Evolutionary conservation across 2,113 vertebrate species (phyloP), one percentile per base, ranked within the genome.

Genomic region (Oreocharis arfaki): DNA sequence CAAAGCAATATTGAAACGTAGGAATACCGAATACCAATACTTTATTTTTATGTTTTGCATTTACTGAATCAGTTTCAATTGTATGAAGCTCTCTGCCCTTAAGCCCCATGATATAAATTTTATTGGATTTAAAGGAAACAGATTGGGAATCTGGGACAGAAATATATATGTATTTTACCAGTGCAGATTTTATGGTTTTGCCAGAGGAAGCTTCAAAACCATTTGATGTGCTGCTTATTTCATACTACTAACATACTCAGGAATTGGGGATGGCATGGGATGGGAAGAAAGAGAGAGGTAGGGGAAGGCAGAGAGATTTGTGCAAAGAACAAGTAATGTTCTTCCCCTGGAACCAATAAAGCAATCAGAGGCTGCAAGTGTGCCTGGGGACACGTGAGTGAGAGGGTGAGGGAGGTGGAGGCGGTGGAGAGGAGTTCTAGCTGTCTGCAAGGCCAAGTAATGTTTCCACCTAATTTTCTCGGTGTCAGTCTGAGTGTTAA

Each of bases 1-100:
- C 97, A 98, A 98, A 98, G 97, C 97, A 98, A 97, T 97, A 98
- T 97, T 97, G 97, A 96, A 98, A 98, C 97, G 97, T 87, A 97
- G 97, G 96, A 97, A 98, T 98, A 98, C 97, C 81, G 78, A 97
- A 98, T 98, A 97, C 96, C 97, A 95, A 97, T 98, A 97, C 90
- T 77, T 96, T 93, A 95, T 98, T 96, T 93, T 93, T 95, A 97
- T 97, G 97, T 95, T 98, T 98, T 97, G 95, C 97, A 96, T 98
- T 98, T 97, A 96, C 96, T 90, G 97, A 96, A 96, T 96, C 96
- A 46, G 55, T 97, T 98, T 97, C 97, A 97, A 84, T 78, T 84
- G 90, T 97, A 85, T 88, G 95, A 97, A 97, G 78, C 74, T 93
- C 64, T 91, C 68, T 96, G 84, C 96, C 97, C 96, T 89, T 89